These are phyloP conservation scores for Dicentrarchus labrax DNA, from an alignment of 2,113 vertebrate species.

Conservation along the genomic window DNA sequence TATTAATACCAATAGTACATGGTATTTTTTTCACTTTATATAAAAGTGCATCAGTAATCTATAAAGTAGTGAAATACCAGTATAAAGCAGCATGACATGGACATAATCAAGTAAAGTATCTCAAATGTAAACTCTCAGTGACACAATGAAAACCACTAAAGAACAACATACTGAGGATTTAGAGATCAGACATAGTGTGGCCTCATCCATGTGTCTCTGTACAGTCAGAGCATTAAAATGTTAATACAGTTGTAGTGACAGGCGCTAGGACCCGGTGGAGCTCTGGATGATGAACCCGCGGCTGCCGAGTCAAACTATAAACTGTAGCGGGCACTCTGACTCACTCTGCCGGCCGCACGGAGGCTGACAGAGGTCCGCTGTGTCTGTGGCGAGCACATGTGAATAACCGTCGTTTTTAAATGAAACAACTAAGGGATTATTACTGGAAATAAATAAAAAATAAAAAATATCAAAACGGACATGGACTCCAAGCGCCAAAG, in stretches of 20 bases:
- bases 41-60: neutral
- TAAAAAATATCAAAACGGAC: neutral
- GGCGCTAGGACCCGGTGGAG: constrained; percentile 69
- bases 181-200: neutral
- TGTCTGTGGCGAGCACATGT: neutral
- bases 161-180: neutral
- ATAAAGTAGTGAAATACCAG: neutral
- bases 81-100: neutral
- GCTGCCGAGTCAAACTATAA: constrained; percentile 40
- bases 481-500: constrained; percentile 76
- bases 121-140: neutral
- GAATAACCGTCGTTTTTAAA: constrained; percentile 28
- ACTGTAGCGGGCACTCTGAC: constrained; percentile 55
- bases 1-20: no score
- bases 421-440: constrained; percentile 39
- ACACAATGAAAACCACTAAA: neutral
- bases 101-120: neutral
- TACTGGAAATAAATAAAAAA: neutral
- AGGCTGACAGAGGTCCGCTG: constrained; percentile 29
- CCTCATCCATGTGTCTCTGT: neutral
- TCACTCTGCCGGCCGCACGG: constrained; percentile 40
- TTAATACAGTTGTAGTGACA: neutral
- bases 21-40: no score
- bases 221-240: neutral
- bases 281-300: neutral